phyloP scores from a whole-genome alignment of 1,140 invertebrate species.

The Ceratina japonica region DNA sequence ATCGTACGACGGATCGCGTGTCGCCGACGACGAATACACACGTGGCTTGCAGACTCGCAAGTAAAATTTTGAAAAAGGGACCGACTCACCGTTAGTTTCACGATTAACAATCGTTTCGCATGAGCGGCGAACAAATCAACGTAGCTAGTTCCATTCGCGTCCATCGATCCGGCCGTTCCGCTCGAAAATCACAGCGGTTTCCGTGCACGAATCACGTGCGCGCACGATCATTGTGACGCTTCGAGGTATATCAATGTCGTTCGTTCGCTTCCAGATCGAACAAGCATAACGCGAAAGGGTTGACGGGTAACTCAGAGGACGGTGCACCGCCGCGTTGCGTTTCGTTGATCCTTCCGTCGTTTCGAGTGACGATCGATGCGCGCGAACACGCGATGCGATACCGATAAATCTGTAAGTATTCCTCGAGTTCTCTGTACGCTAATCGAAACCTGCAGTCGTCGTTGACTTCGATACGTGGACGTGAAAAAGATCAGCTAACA shows the following conservation, averaged over 20 bases:
- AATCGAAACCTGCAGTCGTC: background rate
- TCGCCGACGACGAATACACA: background rate
- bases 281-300: background rate
- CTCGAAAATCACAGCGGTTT: slow-evolving; percentile 21
- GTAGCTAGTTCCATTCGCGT: slow-evolving; percentile 6
- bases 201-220: slow-evolving; percentile 2
- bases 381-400: slow-evolving; percentile 7
- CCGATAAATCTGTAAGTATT: slow-evolving; percentile 11
- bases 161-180: slow-evolving; percentile 11
- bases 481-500: too few relatives aligned
- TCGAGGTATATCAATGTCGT: slow-evolving; percentile 7
- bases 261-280: background rate
- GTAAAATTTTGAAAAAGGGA: background rate
- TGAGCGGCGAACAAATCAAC: background rate
- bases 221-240: slow-evolving; percentile 18
- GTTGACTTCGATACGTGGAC: background rate
- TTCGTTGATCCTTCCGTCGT: background rate
- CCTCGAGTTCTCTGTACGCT: background rate
- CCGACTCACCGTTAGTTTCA: background rate
- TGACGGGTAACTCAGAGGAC: background rate
- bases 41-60: background rate
- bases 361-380: background rate
- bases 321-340: background rate
- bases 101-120: slow-evolving; percentile 4
- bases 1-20: background rate